Base-by-base conservation (phyloP, 2,888 invertebrate genomes). In the Synergus itoensis region DNA sequence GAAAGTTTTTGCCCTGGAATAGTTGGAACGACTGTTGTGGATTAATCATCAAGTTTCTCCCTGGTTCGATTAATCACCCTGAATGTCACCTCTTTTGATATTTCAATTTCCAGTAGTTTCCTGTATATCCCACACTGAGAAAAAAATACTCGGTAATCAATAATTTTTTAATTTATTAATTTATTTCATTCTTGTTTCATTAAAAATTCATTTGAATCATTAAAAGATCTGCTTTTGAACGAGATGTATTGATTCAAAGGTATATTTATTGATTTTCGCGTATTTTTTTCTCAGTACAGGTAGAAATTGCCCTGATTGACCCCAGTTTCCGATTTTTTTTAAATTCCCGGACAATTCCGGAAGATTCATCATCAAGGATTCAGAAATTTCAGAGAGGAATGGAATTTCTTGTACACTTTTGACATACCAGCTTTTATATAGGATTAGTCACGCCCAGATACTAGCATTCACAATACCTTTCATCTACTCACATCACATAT, bases 401-500 rank as follows among this genome's bases (percentile, higher is more conserved):
- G 16, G n/a, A 73, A 36, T 73, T 73, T 53, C 36, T 73, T 36
- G 16, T 8, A 45, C 45, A 48, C 45, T 28, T 48, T 3, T 67
- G 8, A 8, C 67, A 45, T 69, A 45, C 14, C 28, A 48, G 8
- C 36, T 69, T 69, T 69, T 48, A 48, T 12, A 7, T 48, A 48
- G 53, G 53, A 48, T 53, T 53, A 48, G 73, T 53, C 73, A 73
- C 73, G 36, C 73, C 62, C 14, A 60, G 16, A 21, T 9, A 2
- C 1, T 57, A 48, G 57, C 0, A n/a, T 11, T 57, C 11, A 21
- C 21, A 60, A 77, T 65, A 63, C 53, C 76, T 77, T 77, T 81
- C 79, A 64, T 48, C 36, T 67, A 67, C 48, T 53, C 67, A 48
- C 65, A 75, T 76, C 76, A 77, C 43, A 65, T 21, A 62, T 81